These are phyloP conservation scores for Plectus sambesii DNA, from an alignment of 1,140 invertebrate genomes.

Conservation along the genomic window DNA sequence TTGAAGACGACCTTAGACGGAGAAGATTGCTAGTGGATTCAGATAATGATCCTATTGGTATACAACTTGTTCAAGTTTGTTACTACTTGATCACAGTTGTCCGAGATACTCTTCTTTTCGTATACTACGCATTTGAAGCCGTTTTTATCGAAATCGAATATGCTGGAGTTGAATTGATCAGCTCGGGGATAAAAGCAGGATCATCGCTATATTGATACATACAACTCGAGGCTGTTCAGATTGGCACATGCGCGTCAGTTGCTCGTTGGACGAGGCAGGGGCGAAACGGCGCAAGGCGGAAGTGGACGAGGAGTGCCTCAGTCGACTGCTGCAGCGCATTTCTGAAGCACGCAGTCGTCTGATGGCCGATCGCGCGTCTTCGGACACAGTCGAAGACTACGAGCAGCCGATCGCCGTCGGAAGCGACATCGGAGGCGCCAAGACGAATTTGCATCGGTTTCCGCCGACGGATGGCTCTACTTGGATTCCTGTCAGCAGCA, in stretches of 20 bases:
- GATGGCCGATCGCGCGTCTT: not conserved
- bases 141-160: too few relatives aligned
- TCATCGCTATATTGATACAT: too few relatives aligned
- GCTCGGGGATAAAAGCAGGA: too few relatives aligned
- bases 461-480: slow-evolving; percentile 11
- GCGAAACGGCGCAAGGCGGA: slow-evolving; percentile 8
- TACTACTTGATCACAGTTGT: too few relatives aligned
- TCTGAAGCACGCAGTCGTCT: not conserved
- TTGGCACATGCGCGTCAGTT: slow-evolving; percentile 11
- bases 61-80: too few relatives aligned
- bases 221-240: too few relatives aligned
- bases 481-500: slow-evolving; percentile 13
- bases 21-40: too few relatives aligned
- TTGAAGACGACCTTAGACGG: too few relatives aligned
- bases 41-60: too few relatives aligned
- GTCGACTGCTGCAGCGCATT: slow-evolving; percentile 2
- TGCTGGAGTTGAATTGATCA: too few relatives aligned
- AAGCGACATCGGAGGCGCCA: not conserved
- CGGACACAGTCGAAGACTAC: not conserved
- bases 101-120: too few relatives aligned
- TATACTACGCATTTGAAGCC: too few relatives aligned
- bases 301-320: slow-evolving; percentile 8
- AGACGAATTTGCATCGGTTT: slow-evolving; percentile 4
- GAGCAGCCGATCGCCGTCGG: slow-evolving; percentile 1
- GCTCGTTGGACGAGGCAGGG: slow-evolving; percentile 7